These are phyloP conservation scores for Pitta sordida DNA, from an alignment of 2,113 vertebrate species.

Conservation along the genomic window DNA sequence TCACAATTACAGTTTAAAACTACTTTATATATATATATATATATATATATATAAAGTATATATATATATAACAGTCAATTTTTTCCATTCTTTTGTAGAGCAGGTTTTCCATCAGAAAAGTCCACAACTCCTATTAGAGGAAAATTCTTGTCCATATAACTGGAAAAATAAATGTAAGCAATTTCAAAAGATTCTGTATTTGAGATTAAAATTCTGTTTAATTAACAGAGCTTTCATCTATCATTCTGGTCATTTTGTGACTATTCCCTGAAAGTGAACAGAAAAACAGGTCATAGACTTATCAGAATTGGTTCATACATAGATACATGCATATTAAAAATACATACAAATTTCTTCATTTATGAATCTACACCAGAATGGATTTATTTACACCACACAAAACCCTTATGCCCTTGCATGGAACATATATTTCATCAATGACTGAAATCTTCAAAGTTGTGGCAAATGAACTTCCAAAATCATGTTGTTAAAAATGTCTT, in stretches of 20 bases:
- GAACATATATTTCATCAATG: neutral
- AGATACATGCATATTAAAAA: neutral
- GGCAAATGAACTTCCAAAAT: constrained; percentile 23
- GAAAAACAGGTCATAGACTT: neutral
- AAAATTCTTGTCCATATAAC: neutral
- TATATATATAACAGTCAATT: neutral
- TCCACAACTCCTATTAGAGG: neutral
- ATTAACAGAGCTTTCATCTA: neutral
- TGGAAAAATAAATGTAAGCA: neutral
- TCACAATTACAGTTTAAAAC: neutral
- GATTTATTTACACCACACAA: neutral
- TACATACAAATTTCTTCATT: neutral
- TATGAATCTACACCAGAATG: neutral
- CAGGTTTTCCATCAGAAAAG: neutral
- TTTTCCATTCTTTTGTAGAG: neutral
- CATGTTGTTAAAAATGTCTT: neutral
- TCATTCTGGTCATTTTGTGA: neutral
- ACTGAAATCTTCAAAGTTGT: neutral
- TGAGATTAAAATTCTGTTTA: neutral
- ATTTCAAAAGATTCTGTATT: neutral
- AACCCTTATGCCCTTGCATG: neutral
- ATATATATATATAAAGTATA: neutral
- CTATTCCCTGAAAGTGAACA: neutral
- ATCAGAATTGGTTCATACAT: neutral
- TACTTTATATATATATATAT: neutral